Conservation (phyloP, 2,888 invertebrate species). For the Drymonia ruficornis region DNA sequence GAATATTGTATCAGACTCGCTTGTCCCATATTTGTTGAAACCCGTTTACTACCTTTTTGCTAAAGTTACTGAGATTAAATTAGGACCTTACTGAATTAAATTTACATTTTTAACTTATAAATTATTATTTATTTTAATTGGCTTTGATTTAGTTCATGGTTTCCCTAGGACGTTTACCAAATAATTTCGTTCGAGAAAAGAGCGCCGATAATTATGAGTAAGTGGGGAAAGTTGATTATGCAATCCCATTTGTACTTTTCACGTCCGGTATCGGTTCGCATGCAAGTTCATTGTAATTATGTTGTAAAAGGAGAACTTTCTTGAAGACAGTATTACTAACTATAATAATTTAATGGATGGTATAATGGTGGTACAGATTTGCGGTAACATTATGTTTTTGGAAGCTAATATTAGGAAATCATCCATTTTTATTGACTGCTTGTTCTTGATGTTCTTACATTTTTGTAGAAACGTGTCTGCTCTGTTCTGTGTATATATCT, state of each 20-base stretch:
- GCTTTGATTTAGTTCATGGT: not conserved
- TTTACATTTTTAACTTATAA: no score
- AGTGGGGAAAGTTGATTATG: constrained; percentile 26
- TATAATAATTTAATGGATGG: no score
- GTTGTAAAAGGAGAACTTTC: not conserved
- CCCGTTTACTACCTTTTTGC: no score
- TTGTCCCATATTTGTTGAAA: not conserved
- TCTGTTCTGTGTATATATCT: no score
- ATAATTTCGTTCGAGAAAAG: constrained; percentile 5
- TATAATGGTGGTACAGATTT: no score
- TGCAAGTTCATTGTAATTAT: constrained; percentile 2
- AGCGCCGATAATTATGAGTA: constrained; percentile 17
- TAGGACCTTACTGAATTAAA: not conserved
- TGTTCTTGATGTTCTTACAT: no score
- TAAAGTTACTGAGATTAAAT: not conserved
- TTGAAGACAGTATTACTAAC: no score
- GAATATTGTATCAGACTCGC: not conserved
- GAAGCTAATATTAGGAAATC: no score
- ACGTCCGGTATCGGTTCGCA: not conserved
- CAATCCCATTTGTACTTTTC: constrained; percentile 15
- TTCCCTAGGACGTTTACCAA: not conserved
- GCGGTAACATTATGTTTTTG: no score
- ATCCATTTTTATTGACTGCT: no score
- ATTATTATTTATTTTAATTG: no score
- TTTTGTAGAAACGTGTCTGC: no score